Base-by-base conservation (phyloP, 2,113 vertebrate genomes). In the Paradisaea rubra region DNA sequence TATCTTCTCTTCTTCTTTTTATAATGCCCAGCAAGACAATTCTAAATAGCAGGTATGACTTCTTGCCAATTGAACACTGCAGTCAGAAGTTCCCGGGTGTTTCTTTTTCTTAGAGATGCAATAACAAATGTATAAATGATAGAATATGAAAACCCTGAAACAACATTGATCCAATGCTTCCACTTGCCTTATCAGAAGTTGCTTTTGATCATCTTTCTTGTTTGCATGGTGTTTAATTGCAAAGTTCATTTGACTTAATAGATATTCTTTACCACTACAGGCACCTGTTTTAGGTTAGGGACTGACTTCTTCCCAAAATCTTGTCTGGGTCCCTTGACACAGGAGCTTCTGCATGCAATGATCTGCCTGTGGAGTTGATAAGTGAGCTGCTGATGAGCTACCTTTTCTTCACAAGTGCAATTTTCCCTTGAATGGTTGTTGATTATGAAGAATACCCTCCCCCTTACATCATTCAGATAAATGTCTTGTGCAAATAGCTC, bases 361-460 rank as follows among this genome's bases (percentile, higher is more conserved):
- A 44, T 92, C n/a, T 93, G 81, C 92, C 93, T 90, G 69, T 81
- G 81, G 76, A 95, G 86, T 25, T 88, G 90, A 92, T 92, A 95
- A 94, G 88, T 2, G 11, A 95, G 71, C 47, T 82, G 82, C 81
- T 96, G 95, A 96, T 97, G 93, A 96, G 86, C 81, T 91, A 49
- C 70, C 30, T 95, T 97, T 95, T 79, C 80, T 88, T 81, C 70
- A 76, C 30, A 69, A 91, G 82, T 47, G 84, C 76, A 96, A 96
- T 96, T 96, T 97, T 92, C 84, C 37, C 45, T 79, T 97, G 95
- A 97, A 97, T 97, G 47, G 86, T 81, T 72, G 94, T 96, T 97
- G 96, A 97, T 97, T 95, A 94, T 82, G 76, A 96, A 86, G 89
- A 92, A 91, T 84, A 90, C 89, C 47, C 54, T 81, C 50, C 39